phyloP scores from a whole-genome alignment of 2,113 vertebrate genomes.

The Tichodroma muraria region DNA sequence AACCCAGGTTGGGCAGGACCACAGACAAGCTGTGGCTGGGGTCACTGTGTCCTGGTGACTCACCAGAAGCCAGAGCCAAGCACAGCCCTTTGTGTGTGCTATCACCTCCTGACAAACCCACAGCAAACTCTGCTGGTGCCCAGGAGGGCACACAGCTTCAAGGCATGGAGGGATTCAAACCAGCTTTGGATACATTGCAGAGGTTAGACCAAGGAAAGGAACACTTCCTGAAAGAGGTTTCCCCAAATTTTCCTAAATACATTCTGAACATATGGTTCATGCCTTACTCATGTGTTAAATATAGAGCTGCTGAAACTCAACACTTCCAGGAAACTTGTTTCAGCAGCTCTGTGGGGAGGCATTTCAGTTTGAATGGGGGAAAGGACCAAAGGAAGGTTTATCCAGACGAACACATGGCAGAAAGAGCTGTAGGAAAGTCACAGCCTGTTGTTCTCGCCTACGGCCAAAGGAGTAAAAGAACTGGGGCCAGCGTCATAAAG shows the following conservation, averaged over 20 bases:
- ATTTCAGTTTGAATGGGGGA: neutral
- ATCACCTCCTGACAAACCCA: fast-evolving
- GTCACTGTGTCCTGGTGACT: neutral
- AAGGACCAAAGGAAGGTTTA: neutral
- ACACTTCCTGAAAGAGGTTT: neutral
- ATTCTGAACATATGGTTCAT: neutral
- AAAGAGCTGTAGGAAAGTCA: neutral
- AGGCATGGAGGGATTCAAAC: neutral
- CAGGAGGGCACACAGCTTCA: neutral
- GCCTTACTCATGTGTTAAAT: neutral
- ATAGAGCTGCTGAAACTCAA: neutral
- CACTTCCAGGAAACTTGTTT: neutral
- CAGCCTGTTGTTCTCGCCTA: fast-evolving
- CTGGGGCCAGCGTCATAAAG: neutral
- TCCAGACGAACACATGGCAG: neutral
- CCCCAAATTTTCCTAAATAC: neutral
- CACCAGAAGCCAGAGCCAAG: neutral
- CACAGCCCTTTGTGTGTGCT: fast-evolving
- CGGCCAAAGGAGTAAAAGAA: neutral
- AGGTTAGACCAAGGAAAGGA: neutral
- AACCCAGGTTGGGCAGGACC: neutral
- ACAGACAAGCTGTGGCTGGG: neutral
- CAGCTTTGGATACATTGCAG: neutral
- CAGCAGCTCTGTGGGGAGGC: neutral
- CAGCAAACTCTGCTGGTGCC: neutral